Percentiles rank a stretch among this genome's conserved stretches.
Conservation (phyloP, 2,113 vertebrate genomes). For the Carassius carassius region DNA sequence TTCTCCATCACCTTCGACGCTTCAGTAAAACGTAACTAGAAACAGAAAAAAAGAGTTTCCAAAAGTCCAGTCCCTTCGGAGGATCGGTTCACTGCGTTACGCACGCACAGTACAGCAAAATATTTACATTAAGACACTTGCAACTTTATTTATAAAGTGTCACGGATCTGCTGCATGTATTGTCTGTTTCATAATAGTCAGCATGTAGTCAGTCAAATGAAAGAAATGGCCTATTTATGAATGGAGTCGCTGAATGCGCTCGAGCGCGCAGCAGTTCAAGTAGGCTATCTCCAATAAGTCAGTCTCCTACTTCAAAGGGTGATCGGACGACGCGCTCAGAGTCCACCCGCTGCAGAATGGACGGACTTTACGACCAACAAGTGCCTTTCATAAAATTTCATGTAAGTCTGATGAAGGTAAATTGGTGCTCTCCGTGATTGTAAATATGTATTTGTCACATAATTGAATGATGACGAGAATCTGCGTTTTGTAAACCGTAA, state of each 20-base stretch:
- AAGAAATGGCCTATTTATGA: slow-evolving; percentile 9
- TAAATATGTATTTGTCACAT: slow-evolving; percentile 16
- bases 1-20: slow-evolving; percentile 62
- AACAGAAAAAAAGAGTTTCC: slow-evolving; percentile 34
- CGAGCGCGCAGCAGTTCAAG: slow-evolving; percentile 73
- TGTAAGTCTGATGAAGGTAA: slow-evolving; percentile 81
- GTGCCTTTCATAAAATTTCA: slow-evolving; percentile 91
- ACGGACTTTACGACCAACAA: slow-evolving; percentile 95
- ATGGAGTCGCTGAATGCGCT: slow-evolving; percentile 48
- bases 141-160: slow-evolving; percentile 2
- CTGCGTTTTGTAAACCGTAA: neutral
- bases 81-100: neutral
- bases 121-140: neutral
- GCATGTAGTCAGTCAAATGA: neutral
- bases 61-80: slow-evolving; percentile 21
- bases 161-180: neutral
- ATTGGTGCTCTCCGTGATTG: slow-evolving; percentile 49
- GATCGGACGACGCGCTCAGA: slow-evolving; percentile 73
- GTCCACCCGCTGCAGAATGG: slow-evolving; percentile 80
- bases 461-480: neutral
- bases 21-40: neutral
- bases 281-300: slow-evolving; percentile 68
- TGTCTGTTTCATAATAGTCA: neutral
- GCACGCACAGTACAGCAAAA: neutral
- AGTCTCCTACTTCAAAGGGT: slow-evolving; percentile 77